Evolutionary conservation across 2,888 invertebrate genomes (phyloP).

Genomic region (Lasiommata megera): DNA sequence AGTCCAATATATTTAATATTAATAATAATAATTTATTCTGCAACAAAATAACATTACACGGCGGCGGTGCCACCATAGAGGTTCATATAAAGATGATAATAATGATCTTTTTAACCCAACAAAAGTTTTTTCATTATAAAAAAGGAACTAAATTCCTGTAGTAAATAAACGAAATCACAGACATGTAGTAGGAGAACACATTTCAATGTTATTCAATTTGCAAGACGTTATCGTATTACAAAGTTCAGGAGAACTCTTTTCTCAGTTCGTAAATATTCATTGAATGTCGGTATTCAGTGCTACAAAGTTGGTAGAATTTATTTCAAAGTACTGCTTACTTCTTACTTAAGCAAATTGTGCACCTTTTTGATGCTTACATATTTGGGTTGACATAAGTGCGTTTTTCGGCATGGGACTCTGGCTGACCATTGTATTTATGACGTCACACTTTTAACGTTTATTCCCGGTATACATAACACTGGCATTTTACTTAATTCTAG

Average conservation of each 20-base stretch:
- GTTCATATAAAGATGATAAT: no score
- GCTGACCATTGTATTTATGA: no score
- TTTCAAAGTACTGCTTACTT: conserved; percentile 1
- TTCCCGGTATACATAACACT: no score
- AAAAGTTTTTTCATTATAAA: no score
- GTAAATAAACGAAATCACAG: not conserved
- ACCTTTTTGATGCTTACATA: not conserved
- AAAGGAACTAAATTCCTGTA: no score
- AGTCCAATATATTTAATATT: no score
- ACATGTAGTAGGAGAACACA: conserved; percentile 2
- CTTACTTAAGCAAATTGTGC: not conserved
- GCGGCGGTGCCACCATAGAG: no score
- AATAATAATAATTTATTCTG: no score
- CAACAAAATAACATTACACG: no score
- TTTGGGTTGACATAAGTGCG: not conserved
- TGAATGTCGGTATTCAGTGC: conserved; percentile 8
- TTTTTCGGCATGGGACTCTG: not conserved
- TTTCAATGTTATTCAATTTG: conserved; percentile 12
- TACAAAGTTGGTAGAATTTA: conserved; percentile 8
- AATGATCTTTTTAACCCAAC: no score
- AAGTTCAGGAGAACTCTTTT: conserved; percentile 11
- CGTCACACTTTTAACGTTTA: no score
- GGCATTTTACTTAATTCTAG: no score
- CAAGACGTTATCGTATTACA: conserved; percentile 13
- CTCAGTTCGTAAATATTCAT: conserved; percentile 14